These are phyloP conservation scores for Otus sunia DNA, from an alignment of 2,113 vertebrate genomes.

Conservation along the genomic window DNA sequence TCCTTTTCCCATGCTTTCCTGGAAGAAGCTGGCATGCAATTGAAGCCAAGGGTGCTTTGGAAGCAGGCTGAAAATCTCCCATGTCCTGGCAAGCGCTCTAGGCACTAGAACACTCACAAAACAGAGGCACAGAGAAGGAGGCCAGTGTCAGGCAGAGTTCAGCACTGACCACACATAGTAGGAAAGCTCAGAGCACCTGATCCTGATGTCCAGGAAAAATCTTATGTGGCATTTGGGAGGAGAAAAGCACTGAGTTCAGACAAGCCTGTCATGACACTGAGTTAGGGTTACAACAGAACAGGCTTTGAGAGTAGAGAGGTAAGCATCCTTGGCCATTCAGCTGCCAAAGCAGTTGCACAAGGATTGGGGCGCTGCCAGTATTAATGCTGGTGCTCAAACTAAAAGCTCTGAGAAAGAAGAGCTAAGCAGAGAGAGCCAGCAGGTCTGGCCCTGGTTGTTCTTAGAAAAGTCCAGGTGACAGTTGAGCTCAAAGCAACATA, in stretches of 20 bases:
- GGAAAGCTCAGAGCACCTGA: neutral
- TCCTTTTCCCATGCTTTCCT: neutral
- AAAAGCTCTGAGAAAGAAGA: conserved; percentile 14
- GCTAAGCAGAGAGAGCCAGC: neutral
- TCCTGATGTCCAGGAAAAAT: neutral
- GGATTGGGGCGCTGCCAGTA: neutral
- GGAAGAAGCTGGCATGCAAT: neutral
- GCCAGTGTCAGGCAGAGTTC: neutral
- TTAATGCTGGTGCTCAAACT: neutral
- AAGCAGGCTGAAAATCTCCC: neutral
- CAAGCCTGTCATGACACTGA: neutral
- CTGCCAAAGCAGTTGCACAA: neutral
- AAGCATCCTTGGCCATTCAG: neutral
- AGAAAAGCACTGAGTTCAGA: neutral
- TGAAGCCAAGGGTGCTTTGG: neutral
- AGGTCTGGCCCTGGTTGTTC: neutral
- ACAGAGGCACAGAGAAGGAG: neutral
- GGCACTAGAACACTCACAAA: neutral
- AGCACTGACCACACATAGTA: fast-evolving
- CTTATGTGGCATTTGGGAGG: neutral
- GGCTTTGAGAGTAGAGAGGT: neutral
- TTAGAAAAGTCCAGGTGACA: conserved; percentile 14
- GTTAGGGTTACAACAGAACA: neutral
- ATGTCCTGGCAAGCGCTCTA: neutral
- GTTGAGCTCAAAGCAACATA: neutral